Percentiles rank a stretch among this genome's conserved stretches.
Conservation (phyloP, 2,113 vertebrate species). For the Boleophthalmus pectinirostris region DNA sequence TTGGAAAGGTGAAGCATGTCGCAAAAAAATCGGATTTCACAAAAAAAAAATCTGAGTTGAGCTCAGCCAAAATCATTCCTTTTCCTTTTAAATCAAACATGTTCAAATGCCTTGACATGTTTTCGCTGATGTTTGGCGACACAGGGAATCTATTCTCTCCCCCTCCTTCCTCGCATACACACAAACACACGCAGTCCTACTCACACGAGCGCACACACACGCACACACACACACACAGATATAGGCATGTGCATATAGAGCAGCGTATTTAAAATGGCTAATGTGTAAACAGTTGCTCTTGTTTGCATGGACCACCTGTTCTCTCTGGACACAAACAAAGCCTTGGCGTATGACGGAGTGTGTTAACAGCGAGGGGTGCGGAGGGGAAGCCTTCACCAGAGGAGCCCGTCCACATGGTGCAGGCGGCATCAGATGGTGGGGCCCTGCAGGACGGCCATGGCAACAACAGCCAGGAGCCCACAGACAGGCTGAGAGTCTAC, state of each 20-base stretch:
- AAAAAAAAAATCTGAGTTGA: too few species aligned
- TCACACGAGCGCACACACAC: conserved; percentile 18
- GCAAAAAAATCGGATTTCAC: too few species aligned
- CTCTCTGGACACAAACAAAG: conserved; percentile 76
- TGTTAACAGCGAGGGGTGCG: conserved; percentile 66
- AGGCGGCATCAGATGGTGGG: conserved; percentile 72
- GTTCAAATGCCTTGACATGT: neutral
- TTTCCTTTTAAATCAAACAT: neutral
- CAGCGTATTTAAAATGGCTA: conserved; percentile 73
- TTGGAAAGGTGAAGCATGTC: too few species aligned
- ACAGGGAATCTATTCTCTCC: conserved; percentile 39
- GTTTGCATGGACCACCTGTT: conserved; percentile 78
- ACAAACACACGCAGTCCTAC: conserved; percentile 19
- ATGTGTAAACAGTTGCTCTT: conserved; percentile 77
- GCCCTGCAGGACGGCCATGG: conserved; percentile 65
- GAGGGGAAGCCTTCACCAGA: conserved; percentile 67
- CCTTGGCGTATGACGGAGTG: conserved; percentile 59
- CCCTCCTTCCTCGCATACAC: conserved; percentile 35
- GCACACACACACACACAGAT: conserved; percentile 18
- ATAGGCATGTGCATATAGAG: conserved; percentile 49
- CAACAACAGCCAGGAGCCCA: conserved; percentile 57
- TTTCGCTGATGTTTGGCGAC: neutral
- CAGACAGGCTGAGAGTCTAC: conserved; percentile 54
- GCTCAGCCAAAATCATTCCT: neutral
- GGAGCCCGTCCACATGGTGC: conserved; percentile 68